Base-by-base conservation (phyloP, 2,113 vertebrate genomes). In the Notechis scutatus region DNA sequence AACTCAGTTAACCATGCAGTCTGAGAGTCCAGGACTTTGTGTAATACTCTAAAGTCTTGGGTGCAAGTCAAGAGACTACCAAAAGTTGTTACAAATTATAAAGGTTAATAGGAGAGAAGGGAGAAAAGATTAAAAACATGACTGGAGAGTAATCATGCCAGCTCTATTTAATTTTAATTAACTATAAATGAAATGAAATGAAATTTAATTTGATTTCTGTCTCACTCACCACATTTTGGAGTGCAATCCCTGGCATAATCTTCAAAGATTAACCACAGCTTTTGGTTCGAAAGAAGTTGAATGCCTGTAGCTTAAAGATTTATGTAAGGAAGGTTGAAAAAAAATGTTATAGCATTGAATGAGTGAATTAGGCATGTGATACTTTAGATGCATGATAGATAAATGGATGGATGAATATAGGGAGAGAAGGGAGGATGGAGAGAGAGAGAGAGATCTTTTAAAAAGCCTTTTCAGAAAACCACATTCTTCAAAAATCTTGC, bases 321-420 rank as follows among this genome's bases (percentile, higher is more conserved):
- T 0, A 29, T 94, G 90, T 81, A 93, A 64, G 47, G 93, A 92
- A 94, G 91, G 93, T 86, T 87, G 59, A 81, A 87, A 93, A 93
- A 93, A 69, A 93, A 92, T 4, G 47, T 18, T 61, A 95, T 24
- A 85, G 95, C 96, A 94, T 9, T 81, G 95, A 95, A 94, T 61
- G 50, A 95, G 69, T 87, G 96, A 96, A 96, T 92, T 94, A 93
- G 88, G 90, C 93, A 94, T 96, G 95, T 95, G 92, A 95, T 96
- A 94, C 91, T 96, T 95, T 96, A 95, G 47, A 97, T 96, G 96
- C 64, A 69, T 1, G 29, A 34, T 34, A 15, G 3, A 34, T 69
- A 2, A 0, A 34, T 69, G 29, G 29, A 64, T 14, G 26, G 29
- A 14, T 64, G 4, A 1, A 69, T 5, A 4, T 0, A 69, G 4